Base-by-base conservation (phyloP, 2,797 vertebrate species). In the Spheniscus humboldti region DNA sequence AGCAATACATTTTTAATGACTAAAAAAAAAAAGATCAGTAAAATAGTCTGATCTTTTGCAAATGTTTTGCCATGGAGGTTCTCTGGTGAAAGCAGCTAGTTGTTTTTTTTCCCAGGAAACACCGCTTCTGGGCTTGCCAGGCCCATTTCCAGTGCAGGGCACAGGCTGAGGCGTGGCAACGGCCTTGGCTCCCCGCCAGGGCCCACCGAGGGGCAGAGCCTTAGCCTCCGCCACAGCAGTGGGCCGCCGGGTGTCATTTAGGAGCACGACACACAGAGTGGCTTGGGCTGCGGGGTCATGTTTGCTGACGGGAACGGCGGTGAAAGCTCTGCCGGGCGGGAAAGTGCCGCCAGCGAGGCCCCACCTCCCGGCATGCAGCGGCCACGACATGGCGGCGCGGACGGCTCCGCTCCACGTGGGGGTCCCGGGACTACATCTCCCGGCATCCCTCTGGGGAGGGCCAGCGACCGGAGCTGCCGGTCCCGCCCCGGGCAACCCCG, bases 121-220 rank as follows among this genome's bases (percentile, higher is more conserved):
- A 27, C 8, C 18, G 35, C 3, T 1, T 28, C 39, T 5, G 39
- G n/a, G 56, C 48, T 20, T 3, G 4, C 47, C 28, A 28, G 33
- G 48, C 18, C 33, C 27, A 13, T 56, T 56, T n/a, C 30, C 56
- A 64, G 83, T 3, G 6, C 8, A 2, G 41, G 31, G 57, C 53
- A 19, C 15, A 7, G 59, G 48, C 39, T 28, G 31, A 56, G 37
- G 75, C 0, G 1, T 2, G 4, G 33, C 6, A 2, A 19, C 7
- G 47, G 28, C 33, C 52, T 22, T 5, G 4, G 64, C 55, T 33
- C n/a, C 53, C 18, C 2, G 5, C 45, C 12, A 2, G 30, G 17
- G 22, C 22, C 10, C 28, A 6, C 18, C 3, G 11, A 9, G 62
- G 20, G 37, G 11, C 72, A 45, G 33, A 13, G 74, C 73, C 45